phyloP scores from a whole-genome alignment of 2,113 vertebrate species.

The Notiomystis cincta region DNA sequence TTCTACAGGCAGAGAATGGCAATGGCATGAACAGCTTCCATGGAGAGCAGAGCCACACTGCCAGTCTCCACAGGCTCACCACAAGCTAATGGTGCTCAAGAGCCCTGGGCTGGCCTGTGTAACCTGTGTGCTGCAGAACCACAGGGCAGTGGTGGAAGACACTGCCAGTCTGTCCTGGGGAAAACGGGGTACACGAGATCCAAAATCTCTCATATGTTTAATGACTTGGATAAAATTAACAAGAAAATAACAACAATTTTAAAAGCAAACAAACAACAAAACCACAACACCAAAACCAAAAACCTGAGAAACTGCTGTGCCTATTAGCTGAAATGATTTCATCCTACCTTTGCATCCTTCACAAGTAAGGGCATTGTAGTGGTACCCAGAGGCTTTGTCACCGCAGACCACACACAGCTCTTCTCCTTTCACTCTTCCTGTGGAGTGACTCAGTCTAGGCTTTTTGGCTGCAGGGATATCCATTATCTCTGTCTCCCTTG shows the following conservation, averaged over 20 bases:
- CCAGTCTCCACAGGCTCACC: background rate
- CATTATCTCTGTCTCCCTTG: constrained; percentile 76
- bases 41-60: background rate
- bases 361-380: constrained; percentile 97
- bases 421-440: constrained; percentile 86
- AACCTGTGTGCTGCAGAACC: background rate
- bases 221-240: background rate
- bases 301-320: background rate
- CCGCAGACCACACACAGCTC: constrained; percentile 97
- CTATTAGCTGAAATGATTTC: background rate
- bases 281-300: background rate
- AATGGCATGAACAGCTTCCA: background rate
- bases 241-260: background rate
- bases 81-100: background rate
- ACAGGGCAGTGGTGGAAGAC: background rate
- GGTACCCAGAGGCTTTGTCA: constrained; percentile 96
- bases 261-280: background rate
- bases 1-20: background rate
- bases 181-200: background rate
- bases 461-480: constrained; percentile 82
- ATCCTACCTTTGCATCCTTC: constrained; percentile 97
- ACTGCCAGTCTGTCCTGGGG: background rate
- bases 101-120: fast-evolving
- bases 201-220: background rate
- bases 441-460: constrained; percentile 74